These are phyloP conservation scores for Turnix velox DNA, from an alignment of 2,113 vertebrate species.

Conservation along the genomic window DNA sequence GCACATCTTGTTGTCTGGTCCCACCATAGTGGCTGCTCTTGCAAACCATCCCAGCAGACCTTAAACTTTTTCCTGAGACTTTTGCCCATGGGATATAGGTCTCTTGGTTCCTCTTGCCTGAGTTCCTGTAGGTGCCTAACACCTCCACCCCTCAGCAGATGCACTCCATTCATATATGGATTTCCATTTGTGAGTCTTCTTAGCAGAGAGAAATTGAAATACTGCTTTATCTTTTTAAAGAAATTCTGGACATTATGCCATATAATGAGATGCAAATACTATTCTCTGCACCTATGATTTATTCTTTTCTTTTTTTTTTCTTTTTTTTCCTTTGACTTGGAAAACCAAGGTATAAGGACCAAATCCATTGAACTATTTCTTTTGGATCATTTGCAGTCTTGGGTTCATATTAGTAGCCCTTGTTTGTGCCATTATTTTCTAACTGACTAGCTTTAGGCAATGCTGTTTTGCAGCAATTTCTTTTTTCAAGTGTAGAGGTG, in stretches of 20 bases:
- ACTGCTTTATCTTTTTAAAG: neutral
- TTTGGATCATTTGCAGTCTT: neutral
- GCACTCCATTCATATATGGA: neutral
- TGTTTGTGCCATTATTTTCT: accelerated
- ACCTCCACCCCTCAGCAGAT: neutral
- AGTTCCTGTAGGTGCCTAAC: accelerated
- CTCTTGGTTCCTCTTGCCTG: neutral
- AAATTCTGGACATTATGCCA: neutral
- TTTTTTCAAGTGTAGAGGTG: neutral
- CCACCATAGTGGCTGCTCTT: accelerated
- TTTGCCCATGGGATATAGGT: neutral
- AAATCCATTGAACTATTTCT: neutral
- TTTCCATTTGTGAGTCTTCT: neutral
- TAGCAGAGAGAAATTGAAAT: neutral
- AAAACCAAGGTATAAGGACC: neutral
- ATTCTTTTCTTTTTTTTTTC: neutral
- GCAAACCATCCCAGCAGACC: neutral
- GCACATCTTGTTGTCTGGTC: neutral
- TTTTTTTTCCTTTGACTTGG: too few relatives aligned
- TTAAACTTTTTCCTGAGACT: neutral
- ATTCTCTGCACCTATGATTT: neutral
- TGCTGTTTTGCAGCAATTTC: neutral
- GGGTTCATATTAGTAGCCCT: neutral
- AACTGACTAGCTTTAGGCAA: neutral
- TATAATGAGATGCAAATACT: neutral